A percentile compares a stretch with the other conserved stretches of the same genome.
phyloP scores from a whole-genome alignment of 2,113 vertebrate species.

The Oriolus oriolus region DNA sequence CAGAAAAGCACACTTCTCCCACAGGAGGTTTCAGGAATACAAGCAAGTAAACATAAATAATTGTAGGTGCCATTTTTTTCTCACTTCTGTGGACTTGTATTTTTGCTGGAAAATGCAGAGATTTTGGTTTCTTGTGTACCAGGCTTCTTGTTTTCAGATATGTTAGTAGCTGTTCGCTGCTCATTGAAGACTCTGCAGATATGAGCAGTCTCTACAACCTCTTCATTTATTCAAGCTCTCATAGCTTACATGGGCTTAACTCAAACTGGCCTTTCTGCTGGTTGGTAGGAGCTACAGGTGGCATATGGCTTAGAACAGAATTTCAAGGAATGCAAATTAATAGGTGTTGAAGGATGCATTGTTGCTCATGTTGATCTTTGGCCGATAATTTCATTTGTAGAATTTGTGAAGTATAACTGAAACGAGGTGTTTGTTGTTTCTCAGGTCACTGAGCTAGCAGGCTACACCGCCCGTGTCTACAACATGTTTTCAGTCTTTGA shows the following conservation, averaged over 20 bases:
- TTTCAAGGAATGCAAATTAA: background rate
- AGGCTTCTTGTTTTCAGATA: background rate
- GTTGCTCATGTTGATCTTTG: background rate
- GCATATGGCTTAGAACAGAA: background rate
- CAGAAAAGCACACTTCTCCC: background rate
- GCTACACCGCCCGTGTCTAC: constrained; percentile 93
- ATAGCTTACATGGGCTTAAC: background rate
- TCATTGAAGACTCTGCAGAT: background rate
- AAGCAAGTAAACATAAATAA: background rate
- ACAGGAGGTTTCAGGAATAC: background rate
- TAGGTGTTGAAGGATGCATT: background rate
- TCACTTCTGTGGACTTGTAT: background rate
- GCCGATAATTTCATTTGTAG: background rate
- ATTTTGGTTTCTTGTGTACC: background rate
- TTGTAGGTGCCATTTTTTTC: background rate
- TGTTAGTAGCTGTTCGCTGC: background rate
- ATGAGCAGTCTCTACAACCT: background rate
- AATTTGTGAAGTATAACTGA: background rate
- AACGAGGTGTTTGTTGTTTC: background rate
- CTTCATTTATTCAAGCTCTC: background rate
- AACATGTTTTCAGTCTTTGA: constrained; percentile 96
- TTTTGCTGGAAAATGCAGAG: background rate
- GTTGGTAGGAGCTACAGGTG: background rate
- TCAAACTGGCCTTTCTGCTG: background rate
- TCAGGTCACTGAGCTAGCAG: constrained; percentile 94